Conservation (phyloP, 2,888 invertebrate species). For the Molanna angustata region DNA sequence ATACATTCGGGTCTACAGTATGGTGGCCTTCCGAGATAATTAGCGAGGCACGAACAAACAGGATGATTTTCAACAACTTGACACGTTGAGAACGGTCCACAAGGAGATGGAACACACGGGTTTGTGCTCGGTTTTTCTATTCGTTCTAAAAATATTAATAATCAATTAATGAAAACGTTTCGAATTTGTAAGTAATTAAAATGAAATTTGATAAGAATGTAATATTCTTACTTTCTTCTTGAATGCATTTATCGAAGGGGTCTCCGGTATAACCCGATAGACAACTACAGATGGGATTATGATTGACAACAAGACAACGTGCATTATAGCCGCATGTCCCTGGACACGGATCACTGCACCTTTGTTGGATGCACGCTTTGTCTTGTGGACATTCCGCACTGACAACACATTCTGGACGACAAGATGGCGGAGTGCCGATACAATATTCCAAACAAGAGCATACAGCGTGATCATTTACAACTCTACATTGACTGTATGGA, state of each 20-base stretch:
- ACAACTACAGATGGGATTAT: slow-evolving; percentile 78
- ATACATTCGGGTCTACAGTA: slow-evolving; percentile 75
- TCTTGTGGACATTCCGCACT: slow-evolving; percentile 75
- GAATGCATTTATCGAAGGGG: slow-evolving; percentile 70
- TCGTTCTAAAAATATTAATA: slow-evolving; percentile 41
- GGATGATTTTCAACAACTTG: slow-evolving; percentile 64
- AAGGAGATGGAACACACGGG: slow-evolving; percentile 70
- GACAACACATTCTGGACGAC: slow-evolving; percentile 74
- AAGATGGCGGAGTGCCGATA: slow-evolving; percentile 72
- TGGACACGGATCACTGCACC: slow-evolving; percentile 74
- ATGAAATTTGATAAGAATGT: slow-evolving; percentile 4
- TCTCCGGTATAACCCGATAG: slow-evolving; percentile 67
- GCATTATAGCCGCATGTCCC: slow-evolving; percentile 76
- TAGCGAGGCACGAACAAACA: slow-evolving; percentile 70
- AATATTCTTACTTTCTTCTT: slow-evolving; percentile 59
- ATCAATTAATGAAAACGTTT: slow-evolving; percentile 15
- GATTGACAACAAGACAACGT: slow-evolving; percentile 74
- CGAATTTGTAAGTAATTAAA: no score
- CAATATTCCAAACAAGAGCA: slow-evolving; percentile 73
- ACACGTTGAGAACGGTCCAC: slow-evolving; percentile 76
- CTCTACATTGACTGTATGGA: slow-evolving; percentile 72
- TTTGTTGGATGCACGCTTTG: slow-evolving; percentile 73
- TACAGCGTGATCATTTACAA: slow-evolving; percentile 67
- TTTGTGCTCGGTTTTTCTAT: slow-evolving; percentile 49
- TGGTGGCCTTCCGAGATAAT: slow-evolving; percentile 76